phyloP scores from a whole-genome alignment of 2,797 vertebrate species.

The Bucorvus abyssinicus region DNA sequence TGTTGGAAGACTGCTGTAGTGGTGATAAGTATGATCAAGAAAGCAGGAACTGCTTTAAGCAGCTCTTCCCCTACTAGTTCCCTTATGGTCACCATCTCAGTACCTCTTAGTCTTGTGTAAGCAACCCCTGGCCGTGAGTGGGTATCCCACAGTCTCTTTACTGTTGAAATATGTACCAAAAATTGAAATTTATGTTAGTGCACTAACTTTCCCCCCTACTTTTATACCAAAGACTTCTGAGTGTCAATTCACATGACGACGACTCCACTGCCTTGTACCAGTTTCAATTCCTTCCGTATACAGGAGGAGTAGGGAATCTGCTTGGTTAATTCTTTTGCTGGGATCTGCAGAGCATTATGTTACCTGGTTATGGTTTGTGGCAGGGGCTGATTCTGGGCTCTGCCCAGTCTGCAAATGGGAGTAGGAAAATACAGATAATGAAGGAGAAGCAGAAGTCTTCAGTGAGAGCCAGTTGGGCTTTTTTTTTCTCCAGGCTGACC shows the following conservation, averaged over 20 bases:
- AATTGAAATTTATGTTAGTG: not conserved
- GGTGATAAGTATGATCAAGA: not conserved
- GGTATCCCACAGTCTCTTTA: not conserved
- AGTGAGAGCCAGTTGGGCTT: not conserved
- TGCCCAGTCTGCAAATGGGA: not conserved
- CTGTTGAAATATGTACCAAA: not conserved
- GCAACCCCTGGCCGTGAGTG: not conserved
- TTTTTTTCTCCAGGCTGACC: not conserved
- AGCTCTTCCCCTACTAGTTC: not conserved
- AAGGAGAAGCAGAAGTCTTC: not conserved
- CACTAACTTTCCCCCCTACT: not conserved
- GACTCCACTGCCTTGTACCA: not conserved
- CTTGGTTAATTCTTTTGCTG: not conserved
- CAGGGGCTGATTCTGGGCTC: not conserved
- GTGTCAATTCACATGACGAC: not conserved
- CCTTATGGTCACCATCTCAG: not conserved
- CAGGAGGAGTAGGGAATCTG: not conserved
- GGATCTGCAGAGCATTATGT: not conserved
- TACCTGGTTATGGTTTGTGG: not conserved
- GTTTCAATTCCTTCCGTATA: not conserved
- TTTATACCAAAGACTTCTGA: not conserved
- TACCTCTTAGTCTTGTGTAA: not conserved
- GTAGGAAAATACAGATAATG: not conserved
- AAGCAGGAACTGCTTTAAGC: not conserved
- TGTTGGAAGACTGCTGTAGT: not conserved